phyloP scores from a whole-genome alignment of 2,797 vertebrate genomes.

The Enoplosus armatus region DNA sequence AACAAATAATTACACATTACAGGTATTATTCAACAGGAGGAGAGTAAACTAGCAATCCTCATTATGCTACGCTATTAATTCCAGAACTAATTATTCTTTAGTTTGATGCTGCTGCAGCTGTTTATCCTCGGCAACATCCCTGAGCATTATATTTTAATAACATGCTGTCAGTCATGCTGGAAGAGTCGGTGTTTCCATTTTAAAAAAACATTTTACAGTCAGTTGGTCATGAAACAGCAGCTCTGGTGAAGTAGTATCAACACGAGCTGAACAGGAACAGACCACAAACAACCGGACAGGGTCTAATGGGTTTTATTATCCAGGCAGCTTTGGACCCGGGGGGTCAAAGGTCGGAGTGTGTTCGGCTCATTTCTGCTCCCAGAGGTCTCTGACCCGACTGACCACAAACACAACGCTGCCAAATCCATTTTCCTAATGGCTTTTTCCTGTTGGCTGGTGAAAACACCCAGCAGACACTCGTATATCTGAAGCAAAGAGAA shows the following conservation, averaged over 20 bases:
- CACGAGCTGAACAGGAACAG: neutral
- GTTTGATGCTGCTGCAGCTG: neutral
- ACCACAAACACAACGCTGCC: neutral
- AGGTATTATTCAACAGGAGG: neutral
- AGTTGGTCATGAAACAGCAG: neutral
- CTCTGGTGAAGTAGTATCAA: neutral
- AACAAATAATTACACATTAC: no score
- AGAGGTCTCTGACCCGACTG: neutral
- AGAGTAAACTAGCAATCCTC: neutral
- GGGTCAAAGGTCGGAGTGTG: neutral
- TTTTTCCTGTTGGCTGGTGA: neutral
- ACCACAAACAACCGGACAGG: neutral
- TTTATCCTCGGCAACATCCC: neutral
- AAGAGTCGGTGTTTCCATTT: neutral
- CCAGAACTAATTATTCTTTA: neutral
- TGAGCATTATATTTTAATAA: neutral
- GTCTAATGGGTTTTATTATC: slow-evolving; percentile 8
- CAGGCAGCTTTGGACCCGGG: neutral
- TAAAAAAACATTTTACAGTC: neutral
- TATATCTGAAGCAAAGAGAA: neutral
- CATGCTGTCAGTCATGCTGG: neutral
- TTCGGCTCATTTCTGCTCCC: slow-evolving; percentile 10
- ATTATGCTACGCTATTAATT: no score
- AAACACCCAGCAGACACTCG: neutral
- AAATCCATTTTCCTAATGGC: neutral